Conservation (phyloP, 2,113 vertebrate genomes). For the Bettongia penicillata region DNA sequence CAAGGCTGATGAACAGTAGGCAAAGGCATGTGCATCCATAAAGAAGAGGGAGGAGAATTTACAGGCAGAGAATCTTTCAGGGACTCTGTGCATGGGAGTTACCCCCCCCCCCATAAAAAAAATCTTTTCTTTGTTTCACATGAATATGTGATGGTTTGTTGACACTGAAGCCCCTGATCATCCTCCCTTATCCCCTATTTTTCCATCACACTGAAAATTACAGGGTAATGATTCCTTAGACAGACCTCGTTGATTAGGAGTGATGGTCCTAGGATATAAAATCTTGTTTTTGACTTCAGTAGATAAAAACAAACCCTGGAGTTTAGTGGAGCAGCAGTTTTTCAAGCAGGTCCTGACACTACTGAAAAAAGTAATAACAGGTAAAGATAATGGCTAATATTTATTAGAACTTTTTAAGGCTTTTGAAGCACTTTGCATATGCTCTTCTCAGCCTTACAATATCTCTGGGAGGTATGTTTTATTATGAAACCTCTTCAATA, state of each 20-base stretch:
- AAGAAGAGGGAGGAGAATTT: conserved; percentile 80
- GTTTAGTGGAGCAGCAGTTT: not conserved
- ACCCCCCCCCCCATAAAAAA: conserved; percentile 60
- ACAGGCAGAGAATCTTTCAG: conserved; percentile 76
- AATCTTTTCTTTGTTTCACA: conserved; percentile 80
- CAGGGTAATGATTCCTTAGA: conserved; percentile 57
- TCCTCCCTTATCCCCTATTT: conserved; percentile 28
- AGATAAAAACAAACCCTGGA: conserved; percentile 12
- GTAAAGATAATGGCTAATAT: not conserved
- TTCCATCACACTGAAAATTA: conserved; percentile 61
- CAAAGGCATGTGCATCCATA: conserved; percentile 81
- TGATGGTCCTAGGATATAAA: conserved; percentile 35
- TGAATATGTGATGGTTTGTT: conserved; percentile 75
- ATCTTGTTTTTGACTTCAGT: not conserved
- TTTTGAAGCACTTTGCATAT: not conserved
- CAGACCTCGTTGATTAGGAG: conserved; percentile 22
- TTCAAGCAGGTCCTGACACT: conserved; percentile 1
- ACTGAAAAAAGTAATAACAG: not conserved
- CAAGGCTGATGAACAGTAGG: conserved; percentile 87
- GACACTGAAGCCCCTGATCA: conserved; percentile 64
- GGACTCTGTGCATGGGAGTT: conserved; percentile 65
- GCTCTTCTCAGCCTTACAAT: not conserved
- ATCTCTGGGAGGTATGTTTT: not conserved
- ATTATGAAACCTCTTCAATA: not conserved
- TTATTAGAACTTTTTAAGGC: not conserved